Conservation (phyloP, 1,140 invertebrate species). For the Heterodera schachtii region DNA sequence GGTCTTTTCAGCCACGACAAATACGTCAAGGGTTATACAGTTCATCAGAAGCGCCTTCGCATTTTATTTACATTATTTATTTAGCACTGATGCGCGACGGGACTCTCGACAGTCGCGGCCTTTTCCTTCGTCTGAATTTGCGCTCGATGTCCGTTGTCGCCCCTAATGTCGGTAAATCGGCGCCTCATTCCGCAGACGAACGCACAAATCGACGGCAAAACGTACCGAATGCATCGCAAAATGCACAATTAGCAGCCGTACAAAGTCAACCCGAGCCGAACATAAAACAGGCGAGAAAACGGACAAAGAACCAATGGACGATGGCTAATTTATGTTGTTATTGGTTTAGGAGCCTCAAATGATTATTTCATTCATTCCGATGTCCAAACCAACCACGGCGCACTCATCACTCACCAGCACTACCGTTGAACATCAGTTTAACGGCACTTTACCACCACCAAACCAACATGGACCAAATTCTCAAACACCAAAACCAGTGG, state of each 20-base stretch:
- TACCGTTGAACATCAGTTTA: conserved; percentile 2
- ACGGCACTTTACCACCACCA: neutral
- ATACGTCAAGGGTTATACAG: conserved; percentile 41
- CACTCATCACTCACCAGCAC: neutral
- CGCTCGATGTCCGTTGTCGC: neutral
- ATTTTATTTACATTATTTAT: conserved; percentile 24
- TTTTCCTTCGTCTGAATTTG: conserved; percentile 14
- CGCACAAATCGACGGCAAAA: neutral
- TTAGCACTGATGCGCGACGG: conserved; percentile 45
- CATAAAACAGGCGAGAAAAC: neutral
- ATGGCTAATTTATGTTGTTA: neutral
- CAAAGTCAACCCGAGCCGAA: conserved; percentile 9
- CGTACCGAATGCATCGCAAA: neutral
- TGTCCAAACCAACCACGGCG: neutral
- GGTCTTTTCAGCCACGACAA: conserved; percentile 48
- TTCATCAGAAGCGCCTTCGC: too few relatives aligned
- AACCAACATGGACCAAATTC: neutral
- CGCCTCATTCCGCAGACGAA: neutral
- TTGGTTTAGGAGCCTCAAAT: conserved; percentile 35
- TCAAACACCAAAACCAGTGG: conserved; percentile 8
- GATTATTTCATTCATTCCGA: conserved; percentile 54
- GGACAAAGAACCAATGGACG: neutral
- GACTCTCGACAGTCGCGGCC: conserved; percentile 21
- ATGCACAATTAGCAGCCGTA: neutral
- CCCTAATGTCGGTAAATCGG: neutral